phyloP scores from a whole-genome alignment of 2,888 invertebrate species.

The Uloborus plumipes region DNA sequence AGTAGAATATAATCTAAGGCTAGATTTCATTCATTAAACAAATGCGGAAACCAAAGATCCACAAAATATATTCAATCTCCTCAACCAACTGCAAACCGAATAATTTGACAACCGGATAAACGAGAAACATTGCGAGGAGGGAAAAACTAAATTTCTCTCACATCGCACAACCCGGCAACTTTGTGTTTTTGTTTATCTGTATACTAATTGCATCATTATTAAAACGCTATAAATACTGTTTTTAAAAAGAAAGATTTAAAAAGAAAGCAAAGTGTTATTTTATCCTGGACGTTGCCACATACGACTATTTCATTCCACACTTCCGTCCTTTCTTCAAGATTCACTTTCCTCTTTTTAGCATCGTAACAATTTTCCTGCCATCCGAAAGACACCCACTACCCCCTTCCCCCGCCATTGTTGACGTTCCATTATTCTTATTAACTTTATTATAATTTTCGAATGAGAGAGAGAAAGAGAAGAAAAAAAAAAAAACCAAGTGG shows the following conservation, averaged over 20 bases:
- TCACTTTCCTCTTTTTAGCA: conserved; percentile 1
- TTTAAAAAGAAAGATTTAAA: neutral
- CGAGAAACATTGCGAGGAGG: no score
- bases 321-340: conserved; percentile 1
- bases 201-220: neutral
- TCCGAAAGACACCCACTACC: neutral
- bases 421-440: neutral
- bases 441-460: conserved; percentile 7
- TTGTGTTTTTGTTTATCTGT: no score
- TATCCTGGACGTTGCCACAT: neutral
- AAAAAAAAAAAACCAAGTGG: neutral
- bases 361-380: conserved; percentile 2
- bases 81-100: no score
- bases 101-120: no score
- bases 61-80: no score
- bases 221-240: neutral
- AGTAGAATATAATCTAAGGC: no score
- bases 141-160: no score
- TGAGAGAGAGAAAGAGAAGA: neutral
- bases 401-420: no score
- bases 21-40: no score
- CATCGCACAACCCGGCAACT: no score
- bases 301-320: neutral
- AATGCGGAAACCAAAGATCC: no score
- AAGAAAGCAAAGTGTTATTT: conserved; percentile 2